A percentile compares a stretch with the other conserved stretches of the same genome.
Conservation (phyloP, 2,797 vertebrate genomes). For the Xenentodon cancila region DNA sequence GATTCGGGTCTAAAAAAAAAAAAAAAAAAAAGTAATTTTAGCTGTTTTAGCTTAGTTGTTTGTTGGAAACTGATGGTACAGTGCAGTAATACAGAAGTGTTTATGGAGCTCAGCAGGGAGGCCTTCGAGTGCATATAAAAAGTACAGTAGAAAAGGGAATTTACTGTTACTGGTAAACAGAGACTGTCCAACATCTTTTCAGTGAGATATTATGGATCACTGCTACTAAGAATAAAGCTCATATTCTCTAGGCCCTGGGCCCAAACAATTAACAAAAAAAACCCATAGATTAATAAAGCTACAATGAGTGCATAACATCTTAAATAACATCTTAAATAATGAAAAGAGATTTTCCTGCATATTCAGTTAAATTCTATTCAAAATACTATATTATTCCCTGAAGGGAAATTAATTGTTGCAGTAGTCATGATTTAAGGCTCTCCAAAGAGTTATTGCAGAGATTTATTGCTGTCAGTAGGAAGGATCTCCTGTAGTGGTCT, state of each 20-base stretch:
- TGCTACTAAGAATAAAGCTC: conserved; percentile 11
- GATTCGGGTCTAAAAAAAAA: conserved; percentile 1
- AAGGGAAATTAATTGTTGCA: too few species aligned
- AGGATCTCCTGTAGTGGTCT: too few species aligned
- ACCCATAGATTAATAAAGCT: neutral
- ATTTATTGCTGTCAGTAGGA: too few species aligned
- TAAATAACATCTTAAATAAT: too few species aligned
- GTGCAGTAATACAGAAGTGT: conserved; percentile 1
- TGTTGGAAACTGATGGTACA: neutral
- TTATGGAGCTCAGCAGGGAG: conserved; percentile 20
- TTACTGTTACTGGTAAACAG: neutral
- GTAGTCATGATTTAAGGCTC: too few species aligned
- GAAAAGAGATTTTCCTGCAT: too few species aligned
- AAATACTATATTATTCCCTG: too few species aligned
- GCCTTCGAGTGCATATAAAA: conserved; percentile 18
- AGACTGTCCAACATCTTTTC: conserved; percentile 9
- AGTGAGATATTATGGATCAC: conserved; percentile 28
- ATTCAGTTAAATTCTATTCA: too few species aligned
- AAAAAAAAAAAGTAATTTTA: conserved; percentile 1
- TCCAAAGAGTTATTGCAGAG: too few species aligned
- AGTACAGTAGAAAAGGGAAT: conserved; percentile 7
- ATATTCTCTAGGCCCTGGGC: conserved; percentile 1
- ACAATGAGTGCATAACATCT: neutral
- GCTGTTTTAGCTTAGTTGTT: conserved; percentile 15
- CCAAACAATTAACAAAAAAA: neutral